Evolutionary conservation across 2,888 invertebrate genomes (phyloP), one percentile per base, ranked within the genome.

Genomic region (Drosophila sordidula): DNA sequence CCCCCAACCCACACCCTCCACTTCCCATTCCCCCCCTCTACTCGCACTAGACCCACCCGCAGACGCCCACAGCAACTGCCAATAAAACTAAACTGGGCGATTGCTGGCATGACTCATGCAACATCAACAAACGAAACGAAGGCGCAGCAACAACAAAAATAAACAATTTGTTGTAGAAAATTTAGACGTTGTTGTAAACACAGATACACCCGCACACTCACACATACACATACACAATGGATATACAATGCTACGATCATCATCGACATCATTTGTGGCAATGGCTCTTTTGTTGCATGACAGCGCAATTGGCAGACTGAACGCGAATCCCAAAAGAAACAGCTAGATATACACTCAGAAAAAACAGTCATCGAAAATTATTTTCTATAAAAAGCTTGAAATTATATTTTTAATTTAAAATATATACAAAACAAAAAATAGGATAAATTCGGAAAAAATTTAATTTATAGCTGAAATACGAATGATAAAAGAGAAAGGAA

Each of bases 271-370:
- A 62, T 76, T 72, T 75, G 74, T 62, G 77, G 75, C 75, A 75
- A 75, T 77, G 71, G 84, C 84, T 78, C 87, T 80, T 80, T 82
- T 87, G 87, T 87, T 79, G 83, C 88, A 84, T 88, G 84, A 88
- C 84, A 85, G 82, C 86, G 83, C 83, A 88, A 82, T 82, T 82
- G 86, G 86, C 82, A 74, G 78, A 66, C 76, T 51, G 63, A 72
- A 61, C 29, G 50, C 49, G 56, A 63, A 56, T 12, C 45, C 46
- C 46, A 39, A 29, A 34, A 57, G 29, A 50, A 47, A 18, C 22
- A 50, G 26, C 41, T 16, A 61, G 41, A 57, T 25, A 26, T 44
- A 52, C 16, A 46, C 38, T 46, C 11, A 54, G 8, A 50, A 18
- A 55, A 29, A 8, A 59, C 11, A 11, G 52, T 51, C n/a, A 34